These are phyloP conservation scores for Gymnodraco acuticeps DNA, from an alignment of 2,797 vertebrate genomes.

Conservation along the genomic window DNA sequence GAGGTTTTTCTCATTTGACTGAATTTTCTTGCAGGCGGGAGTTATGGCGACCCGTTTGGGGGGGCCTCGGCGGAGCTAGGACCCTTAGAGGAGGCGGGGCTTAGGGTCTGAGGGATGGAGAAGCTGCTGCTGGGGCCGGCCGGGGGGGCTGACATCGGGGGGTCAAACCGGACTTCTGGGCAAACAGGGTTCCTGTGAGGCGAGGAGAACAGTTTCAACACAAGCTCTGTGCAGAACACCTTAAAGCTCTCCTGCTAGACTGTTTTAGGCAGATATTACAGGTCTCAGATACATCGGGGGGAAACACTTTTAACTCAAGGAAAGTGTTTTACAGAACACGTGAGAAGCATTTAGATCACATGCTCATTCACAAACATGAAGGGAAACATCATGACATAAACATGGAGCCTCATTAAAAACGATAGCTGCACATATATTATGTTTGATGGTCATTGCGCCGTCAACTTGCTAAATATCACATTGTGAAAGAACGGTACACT, in stretches of 20 bases:
- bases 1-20: slow-evolving; percentile 74
- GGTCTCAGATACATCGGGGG: too few relatives aligned
- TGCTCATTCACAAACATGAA: too few relatives aligned
- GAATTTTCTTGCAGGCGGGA: slow-evolving; percentile 69
- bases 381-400: background rate
- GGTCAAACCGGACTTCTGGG: slow-evolving; percentile 90
- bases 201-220: background rate
- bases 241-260: too few relatives aligned
- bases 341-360: too few relatives aligned
- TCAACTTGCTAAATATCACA: too few relatives aligned
- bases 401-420: background rate
- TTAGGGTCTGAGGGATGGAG: slow-evolving; percentile 83
- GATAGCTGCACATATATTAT: background rate
- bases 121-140: slow-evolving; percentile 86
- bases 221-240: too few relatives aligned
- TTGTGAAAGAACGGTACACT: too few relatives aligned
- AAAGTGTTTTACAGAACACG: too few relatives aligned
- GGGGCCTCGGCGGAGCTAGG: slow-evolving; percentile 91
- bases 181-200: slow-evolving; percentile 92
- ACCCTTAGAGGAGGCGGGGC: slow-evolving; percentile 90
- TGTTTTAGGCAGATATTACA: too few relatives aligned
- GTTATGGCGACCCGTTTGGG: slow-evolving; percentile 92
- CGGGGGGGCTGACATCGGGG: slow-evolving; percentile 74
- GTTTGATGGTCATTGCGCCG: too few relatives aligned
- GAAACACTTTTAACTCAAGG: too few relatives aligned